Base-by-base conservation (phyloP, 1,140 invertebrate species). In the Zophobas atratus region DNA sequence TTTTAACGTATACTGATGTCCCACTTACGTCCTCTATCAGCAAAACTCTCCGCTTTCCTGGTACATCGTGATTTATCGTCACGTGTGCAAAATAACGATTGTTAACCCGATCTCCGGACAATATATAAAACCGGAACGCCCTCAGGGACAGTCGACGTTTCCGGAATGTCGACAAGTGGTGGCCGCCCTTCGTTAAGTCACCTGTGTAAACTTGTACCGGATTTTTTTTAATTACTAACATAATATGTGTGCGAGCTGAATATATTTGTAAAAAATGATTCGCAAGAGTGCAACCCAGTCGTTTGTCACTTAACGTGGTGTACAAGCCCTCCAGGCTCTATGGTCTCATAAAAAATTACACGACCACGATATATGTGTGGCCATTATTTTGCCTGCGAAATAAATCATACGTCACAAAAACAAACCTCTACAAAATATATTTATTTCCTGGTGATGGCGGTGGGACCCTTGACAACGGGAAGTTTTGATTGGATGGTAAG, bases 281-380 rank as follows among this genome's bases (percentile, higher is more conserved):
- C 6, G 60, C 38, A 43, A 63, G 39, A 67, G 39, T 67, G 60
- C 60, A 32, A n/a, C n/a, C 1, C 20, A 36, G 38, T 67, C 60
- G 39, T 67, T 67, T 67, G 60, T 67, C 60, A 67, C 60, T 67
- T 67, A 67, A 41, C 60, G 39, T 67, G 38, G 38, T 67, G 39
- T 67, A 43, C n/a, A 41, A 49, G 51, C 43, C 70, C 70, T 71
- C 46, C 32, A 51, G 70, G 48, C 51, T 36, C 51, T 38, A 35
- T 55, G 51, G 51, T 55, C 70, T 72, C 70, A 72, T 72, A 72
- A 72, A 72, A 72, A 72, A 72, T 72, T 72, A 55, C 70, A 72
- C 56, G 39, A 51, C 5, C 46, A 51, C 46, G 70, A 72, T 72
- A 53, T 72, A 72, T 72, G 70, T 72, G 70, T 33, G 51, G 70